Conservation (phyloP, 2,888 invertebrate species). For the Agriopis aurantiaria region DNA sequence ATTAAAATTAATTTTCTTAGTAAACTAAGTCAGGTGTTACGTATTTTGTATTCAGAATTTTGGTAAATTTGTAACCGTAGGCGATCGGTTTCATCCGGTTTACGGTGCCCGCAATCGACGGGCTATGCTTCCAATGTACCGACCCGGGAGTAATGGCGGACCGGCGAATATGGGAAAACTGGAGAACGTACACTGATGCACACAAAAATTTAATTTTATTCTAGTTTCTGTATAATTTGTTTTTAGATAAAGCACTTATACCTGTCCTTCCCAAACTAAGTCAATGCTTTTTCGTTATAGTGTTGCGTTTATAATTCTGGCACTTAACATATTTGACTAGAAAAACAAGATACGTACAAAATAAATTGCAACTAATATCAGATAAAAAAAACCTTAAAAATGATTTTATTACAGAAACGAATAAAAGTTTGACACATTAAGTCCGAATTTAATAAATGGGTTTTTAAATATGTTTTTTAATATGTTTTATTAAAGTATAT, state of each 20-base stretch:
- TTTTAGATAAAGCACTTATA: background rate
- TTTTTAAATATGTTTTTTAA: background rate
- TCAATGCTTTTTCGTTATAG: background rate
- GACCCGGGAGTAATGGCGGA: conserved; percentile 65
- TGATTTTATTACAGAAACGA: background rate
- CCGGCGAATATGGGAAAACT: conserved; percentile 71
- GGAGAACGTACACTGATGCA: conserved; percentile 53
- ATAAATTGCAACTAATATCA: conserved; percentile 6
- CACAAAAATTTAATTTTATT: background rate
- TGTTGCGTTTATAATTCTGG: background rate
- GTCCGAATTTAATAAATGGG: background rate
- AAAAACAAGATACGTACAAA: background rate
- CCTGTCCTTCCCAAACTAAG: background rate
- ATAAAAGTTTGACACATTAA: background rate
- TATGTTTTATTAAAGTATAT: background rate
- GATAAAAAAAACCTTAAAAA: background rate
- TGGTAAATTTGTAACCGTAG: conserved; percentile 30
- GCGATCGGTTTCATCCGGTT: conserved; percentile 38
- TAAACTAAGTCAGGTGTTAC: background rate
- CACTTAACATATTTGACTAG: background rate
- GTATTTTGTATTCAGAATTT: conserved; percentile 13
- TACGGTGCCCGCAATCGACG: conserved; percentile 49
- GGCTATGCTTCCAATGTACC: conserved; percentile 56
- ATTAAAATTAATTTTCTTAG: background rate
- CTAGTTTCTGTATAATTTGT: background rate